Evolutionary conservation across 2,888 invertebrate genomes (phyloP).

Genomic region (Drosophila helvetica): DNA sequence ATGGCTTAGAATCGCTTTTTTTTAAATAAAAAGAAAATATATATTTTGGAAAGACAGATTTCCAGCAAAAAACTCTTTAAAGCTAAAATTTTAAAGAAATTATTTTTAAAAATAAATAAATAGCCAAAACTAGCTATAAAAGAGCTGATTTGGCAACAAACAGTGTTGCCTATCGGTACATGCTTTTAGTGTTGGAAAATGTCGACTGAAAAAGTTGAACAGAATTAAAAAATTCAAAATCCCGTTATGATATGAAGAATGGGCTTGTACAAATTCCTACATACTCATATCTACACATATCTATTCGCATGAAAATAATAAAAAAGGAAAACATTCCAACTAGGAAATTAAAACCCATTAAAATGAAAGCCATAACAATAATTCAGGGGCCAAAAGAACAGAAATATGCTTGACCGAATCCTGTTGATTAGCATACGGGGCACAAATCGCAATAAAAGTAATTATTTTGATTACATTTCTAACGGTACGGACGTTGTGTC

Average conservation of each 20-base stretch:
- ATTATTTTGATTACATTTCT: slow-evolving; percentile 75
- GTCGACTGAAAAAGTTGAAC: too few relatives aligned
- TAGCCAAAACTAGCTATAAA: too few relatives aligned
- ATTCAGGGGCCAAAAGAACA: slow-evolving; percentile 45
- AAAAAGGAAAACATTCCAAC: slow-evolving; percentile 15
- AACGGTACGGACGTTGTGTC: slow-evolving; percentile 50
- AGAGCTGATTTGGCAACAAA: too few relatives aligned
- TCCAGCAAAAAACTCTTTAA: too few relatives aligned
- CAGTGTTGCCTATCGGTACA: too few relatives aligned
- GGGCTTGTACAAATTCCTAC: background rate
- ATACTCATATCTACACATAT: background rate
- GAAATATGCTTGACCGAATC: slow-evolving; percentile 15
- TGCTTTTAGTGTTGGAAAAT: background rate
- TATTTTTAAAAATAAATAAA: too few relatives aligned
- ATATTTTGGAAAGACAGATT: too few relatives aligned
- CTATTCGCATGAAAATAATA: background rate
- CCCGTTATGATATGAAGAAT: background rate
- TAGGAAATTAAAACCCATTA: slow-evolving; percentile 67
- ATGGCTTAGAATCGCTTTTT: too few relatives aligned
- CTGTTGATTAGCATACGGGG: slow-evolving; percentile 60
- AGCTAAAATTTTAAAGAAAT: too few relatives aligned
- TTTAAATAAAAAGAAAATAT: too few relatives aligned
- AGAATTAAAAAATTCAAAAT: background rate
- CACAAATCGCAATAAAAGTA: slow-evolving; percentile 68
- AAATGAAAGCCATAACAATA: slow-evolving; percentile 59